Conservation (phyloP, 37 sponge, comb jelly and placozoan species). For the Oopsacas minuta region DNA sequence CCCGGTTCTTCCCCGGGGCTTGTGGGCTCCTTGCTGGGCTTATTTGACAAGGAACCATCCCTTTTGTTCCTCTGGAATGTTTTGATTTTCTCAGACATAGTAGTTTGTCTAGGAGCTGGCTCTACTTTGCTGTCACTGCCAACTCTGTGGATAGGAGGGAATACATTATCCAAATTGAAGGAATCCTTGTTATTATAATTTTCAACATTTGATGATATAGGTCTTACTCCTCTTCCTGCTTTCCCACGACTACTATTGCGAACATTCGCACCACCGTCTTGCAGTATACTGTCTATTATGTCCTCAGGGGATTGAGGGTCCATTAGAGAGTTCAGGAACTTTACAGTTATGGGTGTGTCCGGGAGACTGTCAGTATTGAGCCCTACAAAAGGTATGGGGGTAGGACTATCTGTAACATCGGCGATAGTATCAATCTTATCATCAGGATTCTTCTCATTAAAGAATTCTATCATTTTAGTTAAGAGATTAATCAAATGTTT, state of each 20-base stretch:
- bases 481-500: neutral
- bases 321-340: conserved; percentile 14
- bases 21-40: neutral
- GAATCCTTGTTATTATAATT: neutral
- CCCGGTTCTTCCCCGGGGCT: neutral
- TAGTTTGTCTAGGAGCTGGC: neutral
- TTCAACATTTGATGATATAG: neutral
- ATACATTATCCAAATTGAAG: neutral
- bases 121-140: neutral
- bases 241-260: neutral
- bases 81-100: neutral
- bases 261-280: neutral
- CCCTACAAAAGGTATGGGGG: neutral
- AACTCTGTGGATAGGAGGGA: neutral
- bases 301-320: neutral
- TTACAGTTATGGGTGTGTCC: neutral
- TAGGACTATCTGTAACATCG: neutral
- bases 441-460: neutral
- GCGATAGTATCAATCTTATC: neutral
- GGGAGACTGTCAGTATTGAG: neutral
- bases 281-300: neutral
- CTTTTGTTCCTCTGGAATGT: neutral
- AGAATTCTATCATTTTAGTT: neutral
- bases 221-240: neutral
- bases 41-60: neutral